Base-by-base conservation (phyloP, 2,113 vertebrate genomes). In the Microcebus ravelobensis region DNA sequence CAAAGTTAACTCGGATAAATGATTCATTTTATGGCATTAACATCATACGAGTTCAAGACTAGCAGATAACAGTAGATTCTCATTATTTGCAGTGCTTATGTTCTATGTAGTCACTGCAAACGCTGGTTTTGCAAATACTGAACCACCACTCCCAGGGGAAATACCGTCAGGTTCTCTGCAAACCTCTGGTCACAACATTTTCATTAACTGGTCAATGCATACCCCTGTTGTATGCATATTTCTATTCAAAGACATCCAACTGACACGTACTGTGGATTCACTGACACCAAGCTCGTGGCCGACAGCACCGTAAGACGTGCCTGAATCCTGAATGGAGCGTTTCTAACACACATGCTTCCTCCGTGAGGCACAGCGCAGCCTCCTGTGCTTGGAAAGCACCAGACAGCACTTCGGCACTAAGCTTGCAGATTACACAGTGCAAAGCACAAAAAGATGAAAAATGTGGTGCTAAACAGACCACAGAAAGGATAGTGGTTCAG, bases 251-350 rank as follows among this genome's bases (percentile, higher is more conserved):
- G 42, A 59, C 6, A 2, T 39, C 57, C 65, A 42, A 13, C 8
- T 59, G 83, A 36, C 7, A 61, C 2, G 18, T 0, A 21, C 0
- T 55, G 9, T 3, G 18, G 6, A 59, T 3, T 57, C 31, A 39
- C 31, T 20, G 36, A 42, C 36, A 9, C 3, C 36, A 59, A 82
- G 27, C 80, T 48, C 21, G 36, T 2, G 13, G 52, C 48, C 85
- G 63, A 29, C 1, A 82, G 67, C 50, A 29, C 21, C 0, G 0
- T 5, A 3, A 17, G 17, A 31, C 25, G 67, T 34, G 48, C 61
- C 65, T 59, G 57, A 31, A 59, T 17, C 61, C 65, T 59, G 48
- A 31, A 59, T 17, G 34, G 21, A 61, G 42, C 29, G 50, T 11
- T 29, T 6, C 94, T 48, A 39, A 87, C 3, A 45, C 65, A 52